Evolutionary conservation across 2,797 vertebrate genomes (phyloP).

Genomic region (Anguilla marmorata): DNA sequence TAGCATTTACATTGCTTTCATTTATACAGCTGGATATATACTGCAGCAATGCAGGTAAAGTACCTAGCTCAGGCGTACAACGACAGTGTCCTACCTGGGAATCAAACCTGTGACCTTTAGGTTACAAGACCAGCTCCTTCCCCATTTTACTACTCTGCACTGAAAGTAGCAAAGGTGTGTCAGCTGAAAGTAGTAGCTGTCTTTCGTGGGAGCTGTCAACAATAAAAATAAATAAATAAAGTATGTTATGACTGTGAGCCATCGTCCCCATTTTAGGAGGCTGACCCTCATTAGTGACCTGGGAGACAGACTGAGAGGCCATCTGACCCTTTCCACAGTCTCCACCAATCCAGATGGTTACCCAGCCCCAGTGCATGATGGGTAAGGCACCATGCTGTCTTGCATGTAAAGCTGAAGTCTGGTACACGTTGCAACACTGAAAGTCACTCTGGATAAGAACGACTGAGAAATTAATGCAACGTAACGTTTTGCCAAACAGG

Average conservation of each 20-base stretch:
- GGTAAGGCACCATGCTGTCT: not conserved
- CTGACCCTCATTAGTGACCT: not conserved
- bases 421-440: not conserved
- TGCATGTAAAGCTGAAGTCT: not conserved
- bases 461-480: too few relatives aligned
- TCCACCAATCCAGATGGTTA: not conserved
- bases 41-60: too few relatives aligned
- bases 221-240: not conserved
- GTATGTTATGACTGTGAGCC: not conserved
- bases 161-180: too few relatives aligned
- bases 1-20: too few relatives aligned
- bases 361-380: not conserved
- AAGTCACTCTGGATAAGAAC: too few relatives aligned
- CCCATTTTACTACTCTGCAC: not conserved
- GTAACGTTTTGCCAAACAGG: too few relatives aligned
- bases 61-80: too few relatives aligned
- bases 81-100: too few relatives aligned
- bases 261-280: not conserved
- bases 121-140: not conserved
- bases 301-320: not conserved
- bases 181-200: not conserved
- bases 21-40: too few relatives aligned
- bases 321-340: not conserved
- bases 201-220: not conserved
- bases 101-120: too few relatives aligned